Evolutionary conservation across 2,888 invertebrate genomes (phyloP).

Genomic region (Drosophila gaucha): DNA sequence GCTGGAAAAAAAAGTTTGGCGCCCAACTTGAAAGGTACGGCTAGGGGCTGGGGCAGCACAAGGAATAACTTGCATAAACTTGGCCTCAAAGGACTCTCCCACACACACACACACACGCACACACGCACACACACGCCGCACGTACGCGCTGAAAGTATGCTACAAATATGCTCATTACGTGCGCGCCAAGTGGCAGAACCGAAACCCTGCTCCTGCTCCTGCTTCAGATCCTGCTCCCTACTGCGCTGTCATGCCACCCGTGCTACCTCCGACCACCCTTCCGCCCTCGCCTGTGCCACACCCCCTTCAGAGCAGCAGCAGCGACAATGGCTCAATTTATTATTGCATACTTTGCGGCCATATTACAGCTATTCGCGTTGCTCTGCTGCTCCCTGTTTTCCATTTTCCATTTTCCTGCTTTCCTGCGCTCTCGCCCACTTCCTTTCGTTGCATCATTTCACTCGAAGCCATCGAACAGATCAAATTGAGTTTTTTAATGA

Average conservation of each 20-base stretch:
- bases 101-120: constrained; percentile 4
- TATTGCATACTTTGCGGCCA: constrained; percentile 75
- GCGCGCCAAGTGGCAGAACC: constrained; percentile 60
- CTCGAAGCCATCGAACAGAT: neutral
- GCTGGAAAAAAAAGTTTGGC: constrained; percentile 41
- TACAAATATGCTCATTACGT: constrained; percentile 79
- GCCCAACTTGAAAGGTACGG: constrained; percentile 46
- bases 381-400: neutral
- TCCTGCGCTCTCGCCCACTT: too few relatives aligned
- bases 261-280: neutral
- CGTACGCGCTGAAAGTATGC: constrained; percentile 68
- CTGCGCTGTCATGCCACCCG: constrained; percentile 1
- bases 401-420: neutral
- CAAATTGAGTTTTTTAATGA: neutral
- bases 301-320: constrained; percentile 22
- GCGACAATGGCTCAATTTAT: constrained; percentile 75
- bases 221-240: neutral
- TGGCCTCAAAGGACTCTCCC: constrained; percentile 67
- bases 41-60: constrained; percentile 11
- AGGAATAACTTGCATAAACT: constrained; percentile 74
- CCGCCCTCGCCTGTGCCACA: neutral
- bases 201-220: constrained; percentile 2
- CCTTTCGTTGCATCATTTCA: constrained; percentile 29
- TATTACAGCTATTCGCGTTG: constrained; percentile 44
- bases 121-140: constrained; percentile 30